Evolutionary conservation across 2,797 vertebrate species (phyloP), one percentile per base, ranked within the genome.

Genomic region (Miichthys miiuy): DNA sequence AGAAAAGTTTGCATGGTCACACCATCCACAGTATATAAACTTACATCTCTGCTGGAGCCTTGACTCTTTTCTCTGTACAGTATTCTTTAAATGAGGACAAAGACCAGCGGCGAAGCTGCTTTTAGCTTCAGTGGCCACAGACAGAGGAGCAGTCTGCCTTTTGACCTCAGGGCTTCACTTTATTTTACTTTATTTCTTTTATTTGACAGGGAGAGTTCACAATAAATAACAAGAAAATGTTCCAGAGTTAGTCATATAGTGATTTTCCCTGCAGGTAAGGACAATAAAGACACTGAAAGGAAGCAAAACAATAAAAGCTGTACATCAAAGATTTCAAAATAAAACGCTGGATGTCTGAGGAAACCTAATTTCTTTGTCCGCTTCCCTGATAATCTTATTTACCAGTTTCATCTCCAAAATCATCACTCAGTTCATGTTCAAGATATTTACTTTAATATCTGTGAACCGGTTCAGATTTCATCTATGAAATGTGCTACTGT

Each of bases 131-230:
- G 30, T 42, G 20, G 30, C 42, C n/a, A 21, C 57, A 14, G 30
- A 57, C 55, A 73, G 64, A 70, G 2, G 2, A 47, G 34, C 55
- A 25, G 44, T 56, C 60, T 23, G 38, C 64, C 20, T 34, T 55
- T 2, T 41, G n/a, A 46, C 65, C 60, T 38, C 42, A 6, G 56
- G 61, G 65, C 50, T 57, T 67, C 13, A 14, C 56, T 80, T 57
- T 70, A 77, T 73, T 64, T 41, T 46, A 18, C 64, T 77, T 30
- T 25, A 65, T 51, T 58, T 72, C 42, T 56, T 64, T 54, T 23
- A 17, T 70, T 42, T 51, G 47, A 68, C 20, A 3, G 20, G 8
- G n/a, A 8, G 51, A 60, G 34, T 17, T 14, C 62, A 67, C 5
- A 6, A 38, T 66, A 30, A 51, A 75, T 27, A 52, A 71, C 17